A percentile compares a stretch with the other conserved stretches of the same genome.
These are phyloP conservation scores for Sigmodon hispidus DNA, from an alignment of 2,113 vertebrate genomes.

Conservation along the genomic window DNA sequence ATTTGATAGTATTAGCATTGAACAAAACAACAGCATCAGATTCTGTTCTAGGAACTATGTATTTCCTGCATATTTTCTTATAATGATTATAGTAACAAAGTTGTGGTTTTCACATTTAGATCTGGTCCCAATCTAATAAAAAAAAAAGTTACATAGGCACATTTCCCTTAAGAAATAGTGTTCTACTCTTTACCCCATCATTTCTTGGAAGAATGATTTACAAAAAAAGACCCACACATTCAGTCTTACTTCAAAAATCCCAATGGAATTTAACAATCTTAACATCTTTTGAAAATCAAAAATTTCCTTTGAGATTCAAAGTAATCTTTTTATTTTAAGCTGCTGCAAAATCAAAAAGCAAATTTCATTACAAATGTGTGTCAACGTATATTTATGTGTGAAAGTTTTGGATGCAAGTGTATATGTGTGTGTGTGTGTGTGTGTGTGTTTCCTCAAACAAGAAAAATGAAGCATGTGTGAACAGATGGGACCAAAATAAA, in stretches of 20 bases:
- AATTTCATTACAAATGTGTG: not conserved
- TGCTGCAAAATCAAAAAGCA: not conserved
- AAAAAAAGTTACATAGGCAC: not conserved
- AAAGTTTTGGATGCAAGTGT: too few species aligned
- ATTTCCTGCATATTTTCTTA: not conserved
- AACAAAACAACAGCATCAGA: not conserved
- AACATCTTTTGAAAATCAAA: not conserved
- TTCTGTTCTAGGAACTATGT: not conserved
- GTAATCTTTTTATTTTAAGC: not conserved
- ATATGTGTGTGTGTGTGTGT: not conserved
- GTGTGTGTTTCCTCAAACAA: not conserved
- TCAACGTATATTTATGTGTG: not conserved
- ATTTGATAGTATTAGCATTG: not conserved
- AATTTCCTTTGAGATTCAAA: not conserved
- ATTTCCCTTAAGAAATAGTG: not conserved
- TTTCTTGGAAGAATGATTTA: not conserved
- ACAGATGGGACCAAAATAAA: not conserved
- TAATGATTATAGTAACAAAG: accelerated
- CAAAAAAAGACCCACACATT: not conserved
- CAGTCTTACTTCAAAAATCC: not conserved
- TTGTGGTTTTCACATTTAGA: not conserved
- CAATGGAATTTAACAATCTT: not conserved
- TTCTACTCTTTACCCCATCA: not conserved
- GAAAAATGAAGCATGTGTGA: not conserved
- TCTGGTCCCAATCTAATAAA: not conserved